Conservation (phyloP, 2,113 vertebrate genomes). For the Coturnix japonica region DNA sequence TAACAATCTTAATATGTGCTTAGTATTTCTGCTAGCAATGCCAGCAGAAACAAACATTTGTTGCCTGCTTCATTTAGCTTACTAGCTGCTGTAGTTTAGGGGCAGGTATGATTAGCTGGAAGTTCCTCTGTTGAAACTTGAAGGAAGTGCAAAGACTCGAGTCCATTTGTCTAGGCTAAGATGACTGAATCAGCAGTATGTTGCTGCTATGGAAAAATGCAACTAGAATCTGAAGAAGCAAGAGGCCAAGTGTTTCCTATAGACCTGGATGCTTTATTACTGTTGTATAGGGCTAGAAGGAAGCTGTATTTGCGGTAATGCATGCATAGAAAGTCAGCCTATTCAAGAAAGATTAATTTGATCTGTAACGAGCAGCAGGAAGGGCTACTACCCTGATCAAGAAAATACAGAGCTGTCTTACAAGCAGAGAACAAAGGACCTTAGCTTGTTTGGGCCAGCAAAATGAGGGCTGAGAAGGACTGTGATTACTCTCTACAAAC, state of each 20-base stretch:
- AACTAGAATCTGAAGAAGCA: background rate
- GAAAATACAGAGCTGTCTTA: background rate
- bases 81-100: background rate
- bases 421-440: background rate
- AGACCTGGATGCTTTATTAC: background rate
- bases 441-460: background rate
- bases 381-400: background rate
- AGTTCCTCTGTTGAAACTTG: background rate
- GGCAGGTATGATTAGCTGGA: background rate
- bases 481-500: background rate
- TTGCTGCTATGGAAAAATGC: background rate
- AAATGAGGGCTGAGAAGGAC: background rate
- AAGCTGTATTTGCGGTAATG: accelerated
- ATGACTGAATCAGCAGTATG: accelerated
- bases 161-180: background rate
- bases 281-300: background rate
- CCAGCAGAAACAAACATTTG: background rate
- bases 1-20: background rate
- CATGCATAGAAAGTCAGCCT: accelerated
- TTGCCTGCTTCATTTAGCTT: background rate
- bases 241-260: background rate
- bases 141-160: background rate
- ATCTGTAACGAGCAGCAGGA: background rate
- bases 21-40: background rate
- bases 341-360: background rate